A percentile compares a stretch with the other conserved stretches of the same genome.
phyloP scores from a whole-genome alignment of 2,113 vertebrate species.

The Calidris pygmaea region DNA sequence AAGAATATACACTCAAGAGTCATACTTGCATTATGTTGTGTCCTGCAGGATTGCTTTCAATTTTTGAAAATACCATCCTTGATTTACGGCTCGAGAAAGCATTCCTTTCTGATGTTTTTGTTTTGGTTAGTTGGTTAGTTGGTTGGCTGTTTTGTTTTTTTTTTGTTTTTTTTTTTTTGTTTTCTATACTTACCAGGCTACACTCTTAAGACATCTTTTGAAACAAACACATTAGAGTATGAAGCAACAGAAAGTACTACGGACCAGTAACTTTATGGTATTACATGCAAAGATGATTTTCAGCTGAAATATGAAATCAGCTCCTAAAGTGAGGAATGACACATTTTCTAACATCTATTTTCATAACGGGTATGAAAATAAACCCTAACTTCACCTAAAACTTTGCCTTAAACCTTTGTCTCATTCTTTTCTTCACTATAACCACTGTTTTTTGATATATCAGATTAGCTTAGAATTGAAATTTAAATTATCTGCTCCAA shows the following conservation, averaged over 20 bases:
- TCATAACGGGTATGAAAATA: not conserved
- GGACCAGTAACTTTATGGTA: not conserved
- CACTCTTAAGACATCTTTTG: not conserved
- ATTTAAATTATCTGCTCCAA: not conserved
- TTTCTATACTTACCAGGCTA: not conserved
- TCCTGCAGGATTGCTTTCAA: not conserved
- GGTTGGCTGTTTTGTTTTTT: not conserved
- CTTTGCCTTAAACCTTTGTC: not conserved
- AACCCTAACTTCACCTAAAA: not conserved
- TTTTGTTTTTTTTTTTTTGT: not conserved
- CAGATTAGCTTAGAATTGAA: not conserved
- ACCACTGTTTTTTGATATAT: not conserved
- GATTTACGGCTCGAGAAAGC: not conserved
- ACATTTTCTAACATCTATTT: not conserved
- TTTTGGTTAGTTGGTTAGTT: not conserved
- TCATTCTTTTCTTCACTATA: not conserved
- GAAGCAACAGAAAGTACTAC: not conserved
- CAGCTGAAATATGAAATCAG: not conserved
- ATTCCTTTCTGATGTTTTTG: not conserved
- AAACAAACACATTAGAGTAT: not conserved
- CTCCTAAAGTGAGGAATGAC: not conserved
- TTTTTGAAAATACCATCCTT: not conserved
- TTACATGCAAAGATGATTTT: not conserved
- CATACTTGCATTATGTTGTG: not conserved
- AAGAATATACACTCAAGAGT: not conserved